A percentile compares a stretch with the other conserved stretches of the same genome.
phyloP scores from a whole-genome alignment of 2,797 vertebrate genomes.

The Xerus rutilus region DNA sequence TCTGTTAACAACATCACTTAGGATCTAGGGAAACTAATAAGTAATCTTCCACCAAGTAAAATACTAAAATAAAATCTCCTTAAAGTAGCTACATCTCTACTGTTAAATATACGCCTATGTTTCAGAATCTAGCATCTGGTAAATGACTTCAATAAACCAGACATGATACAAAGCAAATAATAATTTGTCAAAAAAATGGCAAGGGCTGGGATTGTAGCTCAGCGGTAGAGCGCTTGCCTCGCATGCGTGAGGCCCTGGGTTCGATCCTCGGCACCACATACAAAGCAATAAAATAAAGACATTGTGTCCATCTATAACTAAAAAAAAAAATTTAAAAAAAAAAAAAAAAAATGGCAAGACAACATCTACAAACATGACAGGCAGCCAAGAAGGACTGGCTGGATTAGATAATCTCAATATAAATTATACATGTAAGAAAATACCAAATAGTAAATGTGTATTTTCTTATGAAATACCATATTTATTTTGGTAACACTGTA shows the following conservation, averaged over 20 bases:
- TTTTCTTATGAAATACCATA: conserved; percentile 33
- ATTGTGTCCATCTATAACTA: no score
- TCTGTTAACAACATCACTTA: not conserved
- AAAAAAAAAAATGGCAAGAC: not conserved
- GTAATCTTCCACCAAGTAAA: not conserved
- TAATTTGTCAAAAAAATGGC: not conserved
- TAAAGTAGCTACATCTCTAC: not conserved
- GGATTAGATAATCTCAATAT: conserved; percentile 1
- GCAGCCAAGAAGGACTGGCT: not conserved
- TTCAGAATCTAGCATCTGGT: not conserved
- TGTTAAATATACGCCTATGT: conserved; percentile 11
- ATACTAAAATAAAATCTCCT: not conserved
- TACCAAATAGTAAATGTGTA: not conserved
- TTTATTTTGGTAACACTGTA: conserved; percentile 12
- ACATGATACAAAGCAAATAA: not conserved
- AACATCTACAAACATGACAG: not conserved
- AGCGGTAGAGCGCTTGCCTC: no score
- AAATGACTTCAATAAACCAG: conserved; percentile 34
- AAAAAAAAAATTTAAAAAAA: no score
- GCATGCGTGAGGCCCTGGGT: no score
- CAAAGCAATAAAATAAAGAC: no score
- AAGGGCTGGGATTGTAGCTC: no score
- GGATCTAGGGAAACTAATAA: not conserved
- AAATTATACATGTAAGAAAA: not conserved
- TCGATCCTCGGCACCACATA: no score